Evolutionary conservation across 2,888 invertebrate genomes (phyloP).

Genomic region (Lamellibrachia columna): DNA sequence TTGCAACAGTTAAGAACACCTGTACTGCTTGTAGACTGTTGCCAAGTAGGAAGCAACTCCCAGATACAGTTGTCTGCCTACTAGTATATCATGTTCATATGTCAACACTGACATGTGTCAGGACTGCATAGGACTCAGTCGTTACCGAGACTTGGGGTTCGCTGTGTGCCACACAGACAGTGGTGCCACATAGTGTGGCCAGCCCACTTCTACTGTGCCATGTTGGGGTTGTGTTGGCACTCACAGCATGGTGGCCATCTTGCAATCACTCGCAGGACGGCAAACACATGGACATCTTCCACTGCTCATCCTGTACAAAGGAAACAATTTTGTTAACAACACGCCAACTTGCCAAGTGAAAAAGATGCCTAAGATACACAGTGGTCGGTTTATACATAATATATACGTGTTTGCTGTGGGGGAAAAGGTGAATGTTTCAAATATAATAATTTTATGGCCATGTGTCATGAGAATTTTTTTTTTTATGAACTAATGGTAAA

Average conservation of each 20-base stretch:
- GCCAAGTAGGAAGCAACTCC: not conserved
- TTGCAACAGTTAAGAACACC: not conserved
- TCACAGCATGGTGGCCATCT: not conserved
- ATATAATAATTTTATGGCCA: too few relatives aligned
- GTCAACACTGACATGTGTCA: not conserved
- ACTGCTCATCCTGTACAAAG: not conserved
- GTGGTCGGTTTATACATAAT: too few relatives aligned
- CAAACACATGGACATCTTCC: not conserved
- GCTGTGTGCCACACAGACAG: constrained; percentile 1
- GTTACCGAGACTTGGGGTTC: not conserved
- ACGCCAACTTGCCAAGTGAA: not conserved
- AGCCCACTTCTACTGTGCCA: not conserved
- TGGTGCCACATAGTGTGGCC: constrained; percentile 16
- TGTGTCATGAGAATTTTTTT: too few relatives aligned
- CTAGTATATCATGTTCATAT: not conserved
- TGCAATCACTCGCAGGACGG: not conserved
- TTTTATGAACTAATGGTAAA: too few relatives aligned
- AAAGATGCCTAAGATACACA: too few relatives aligned
- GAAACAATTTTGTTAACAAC: not conserved
- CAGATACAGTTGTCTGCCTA: not conserved
- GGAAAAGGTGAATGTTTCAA: too few relatives aligned
- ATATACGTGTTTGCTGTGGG: too few relatives aligned
- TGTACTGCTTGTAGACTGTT: not conserved
- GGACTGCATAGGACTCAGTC: not conserved
- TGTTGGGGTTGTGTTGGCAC: not conserved